phyloP scores from a whole-genome alignment of 2,888 invertebrate species.

The Syrista parreyssii region DNA sequence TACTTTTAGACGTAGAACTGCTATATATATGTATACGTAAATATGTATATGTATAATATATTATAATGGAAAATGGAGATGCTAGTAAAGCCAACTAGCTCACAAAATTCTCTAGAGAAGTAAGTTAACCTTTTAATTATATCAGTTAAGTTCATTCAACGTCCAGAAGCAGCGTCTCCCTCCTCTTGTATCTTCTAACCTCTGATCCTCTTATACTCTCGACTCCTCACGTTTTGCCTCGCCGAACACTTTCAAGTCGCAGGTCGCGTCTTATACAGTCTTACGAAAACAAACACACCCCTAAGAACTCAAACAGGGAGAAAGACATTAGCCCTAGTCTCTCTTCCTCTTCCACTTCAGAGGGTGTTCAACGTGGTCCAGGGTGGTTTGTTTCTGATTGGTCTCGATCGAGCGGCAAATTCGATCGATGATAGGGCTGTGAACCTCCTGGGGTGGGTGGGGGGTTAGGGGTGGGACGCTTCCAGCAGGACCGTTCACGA shows the following conservation, averaged over 20 bases:
- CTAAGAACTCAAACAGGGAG: background rate
- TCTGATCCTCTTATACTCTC: constrained; percentile 1
- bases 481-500: constrained; percentile 2
- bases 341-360: background rate
- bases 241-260: background rate
- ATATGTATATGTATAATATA: background rate
- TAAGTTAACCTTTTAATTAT: constrained; percentile 3
- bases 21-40: background rate
- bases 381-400: constrained; percentile 20
- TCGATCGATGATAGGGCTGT: constrained; percentile 16
- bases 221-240: background rate
- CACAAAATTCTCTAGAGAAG: background rate
- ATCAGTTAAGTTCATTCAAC: background rate
- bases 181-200: background rate
- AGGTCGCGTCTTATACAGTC: background rate
- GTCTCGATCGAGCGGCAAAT: constrained; percentile 22
- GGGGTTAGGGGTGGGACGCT: background rate
- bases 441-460: background rate
- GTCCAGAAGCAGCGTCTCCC: background rate
- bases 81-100: background rate
- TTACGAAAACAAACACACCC: background rate
- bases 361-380: constrained; percentile 3
- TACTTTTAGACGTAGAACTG: background rate
- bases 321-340: background rate
- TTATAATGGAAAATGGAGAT: background rate